Percentiles rank a stretch among this genome's conserved stretches.
Conservation (phyloP, 2,888 invertebrate species). For the Scelioninae gen. 1 region DNA sequence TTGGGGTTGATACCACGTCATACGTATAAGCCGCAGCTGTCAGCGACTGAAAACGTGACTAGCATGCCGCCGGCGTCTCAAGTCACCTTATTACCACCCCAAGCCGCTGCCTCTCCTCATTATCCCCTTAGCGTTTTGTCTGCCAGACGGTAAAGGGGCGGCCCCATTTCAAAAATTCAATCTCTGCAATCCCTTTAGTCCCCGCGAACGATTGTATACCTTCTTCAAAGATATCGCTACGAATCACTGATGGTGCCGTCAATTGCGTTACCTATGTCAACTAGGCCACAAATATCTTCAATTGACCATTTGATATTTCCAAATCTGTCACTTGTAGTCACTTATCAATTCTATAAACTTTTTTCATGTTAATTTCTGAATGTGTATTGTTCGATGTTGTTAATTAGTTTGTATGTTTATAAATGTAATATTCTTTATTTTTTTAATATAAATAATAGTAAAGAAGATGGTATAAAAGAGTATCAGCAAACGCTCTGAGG, state of each 20-base stretch:
- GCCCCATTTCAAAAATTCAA: constrained; percentile 80
- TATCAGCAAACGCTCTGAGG: too few relatives aligned
- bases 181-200: constrained; percentile 74
- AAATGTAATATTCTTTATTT: too few relatives aligned
- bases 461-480: too few relatives aligned
- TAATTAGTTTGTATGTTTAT: too few relatives aligned
- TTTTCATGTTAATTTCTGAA: too few relatives aligned
- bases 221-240: constrained; percentile 28
- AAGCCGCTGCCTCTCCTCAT: constrained; percentile 78
- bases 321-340: too few relatives aligned
- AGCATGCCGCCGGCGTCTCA: constrained; percentile 80
- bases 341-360: too few relatives aligned
- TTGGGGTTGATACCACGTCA: constrained; percentile 84
- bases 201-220: constrained; percentile 67
- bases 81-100: constrained; percentile 83
- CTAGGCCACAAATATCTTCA: not conserved
- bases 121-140: constrained; percentile 83
- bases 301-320: not conserved
- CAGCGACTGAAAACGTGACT: constrained; percentile 84
- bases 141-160: constrained; percentile 72
- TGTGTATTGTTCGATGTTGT: too few relatives aligned
- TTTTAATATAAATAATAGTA: too few relatives aligned
- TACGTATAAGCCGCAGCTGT: constrained; percentile 84
- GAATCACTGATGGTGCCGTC: constrained; percentile 24
- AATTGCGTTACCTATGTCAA: constrained; percentile 19